phyloP scores from a whole-genome alignment of 2,113 vertebrate genomes.

The Connochaetes taurinus region DNA sequence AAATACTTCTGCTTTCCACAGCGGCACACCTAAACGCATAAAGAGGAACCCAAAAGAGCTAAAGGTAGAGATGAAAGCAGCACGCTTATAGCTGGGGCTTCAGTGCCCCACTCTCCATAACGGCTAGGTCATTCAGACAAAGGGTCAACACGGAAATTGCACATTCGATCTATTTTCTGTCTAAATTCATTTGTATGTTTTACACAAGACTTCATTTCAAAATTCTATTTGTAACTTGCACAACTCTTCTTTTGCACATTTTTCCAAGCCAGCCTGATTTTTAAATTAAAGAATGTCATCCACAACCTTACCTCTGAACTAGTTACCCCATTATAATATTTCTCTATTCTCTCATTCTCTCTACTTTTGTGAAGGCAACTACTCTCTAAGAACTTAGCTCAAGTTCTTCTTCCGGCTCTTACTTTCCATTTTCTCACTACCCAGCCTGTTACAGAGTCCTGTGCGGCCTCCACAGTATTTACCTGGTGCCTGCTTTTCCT shows the following conservation, averaged over 20 bases:
- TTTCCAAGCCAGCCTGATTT: neutral
- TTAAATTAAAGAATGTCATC: neutral
- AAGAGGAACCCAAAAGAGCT: neutral
- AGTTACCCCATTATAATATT: neutral
- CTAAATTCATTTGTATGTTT: neutral
- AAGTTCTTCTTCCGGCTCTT: neutral
- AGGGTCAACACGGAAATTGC: neutral
- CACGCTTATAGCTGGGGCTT: accelerated
- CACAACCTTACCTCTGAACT: neutral
- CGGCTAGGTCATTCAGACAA: neutral
- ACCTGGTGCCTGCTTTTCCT: neutral
- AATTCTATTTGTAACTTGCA: neutral
- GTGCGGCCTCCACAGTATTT: neutral
- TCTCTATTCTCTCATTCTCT: neutral
- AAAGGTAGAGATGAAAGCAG: too few relatives aligned
- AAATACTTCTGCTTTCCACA: too few relatives aligned
- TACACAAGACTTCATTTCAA: neutral
- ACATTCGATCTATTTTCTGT: neutral
- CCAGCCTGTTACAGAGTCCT: neutral
- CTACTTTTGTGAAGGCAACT: neutral
- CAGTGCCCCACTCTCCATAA: neutral
- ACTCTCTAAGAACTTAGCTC: neutral
- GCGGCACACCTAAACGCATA: neutral
- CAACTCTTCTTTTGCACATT: neutral
- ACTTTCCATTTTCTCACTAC: neutral